Evolutionary conservation across 2,888 invertebrate species (phyloP), one percentile per base, ranked within the genome.

Genomic region (Enchytraeus crypticus): DNA sequence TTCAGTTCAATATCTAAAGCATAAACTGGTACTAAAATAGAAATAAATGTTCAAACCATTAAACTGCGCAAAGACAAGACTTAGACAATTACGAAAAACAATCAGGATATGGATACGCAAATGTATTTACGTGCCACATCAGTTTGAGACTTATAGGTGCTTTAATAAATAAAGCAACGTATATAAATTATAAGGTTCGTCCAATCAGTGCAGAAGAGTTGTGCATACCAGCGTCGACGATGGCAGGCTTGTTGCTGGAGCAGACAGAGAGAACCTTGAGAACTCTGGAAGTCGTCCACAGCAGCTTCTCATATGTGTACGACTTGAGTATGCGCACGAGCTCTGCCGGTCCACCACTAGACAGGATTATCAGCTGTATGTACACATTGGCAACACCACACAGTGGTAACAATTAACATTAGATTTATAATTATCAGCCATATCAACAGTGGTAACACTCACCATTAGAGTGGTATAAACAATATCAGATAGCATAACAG

Each of bases 201-300:
- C n/a, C 8, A 30, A 11, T 3, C 5, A 33, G 32, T 14, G n/a
- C n/a, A n/a, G n/a, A n/a, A n/a, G n/a, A n/a, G n/a, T n/a, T n/a
- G n/a, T n/a, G 57, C 57, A 38, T 67, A 81, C 81, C 96, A 45
- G 96, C 93, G 78, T 95, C 93, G 0, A 98, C 96, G 68, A 98
- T 93, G 0, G 93, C 93, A 26, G 96, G 95, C 78, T 98, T 98
- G 83, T 97, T 98, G 82, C 93, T 93, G 34, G 93, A 88, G 82
- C 97, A 97, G 21, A 98, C 97, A 11, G 96, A 96, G 66, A 99
- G 82, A 8, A 97, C 95, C 84, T 97, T 97, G 69, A 99, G 83
- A 53, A 97, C 96, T 70, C 98, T 85, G 21, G 96, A 93, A 33
- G 97, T 97, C 21, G 98, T 97, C 93, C 97, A 97, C 71, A 98